Conservation (phyloP, 2,113 vertebrate genomes). For the Rhea pennata region DNA sequence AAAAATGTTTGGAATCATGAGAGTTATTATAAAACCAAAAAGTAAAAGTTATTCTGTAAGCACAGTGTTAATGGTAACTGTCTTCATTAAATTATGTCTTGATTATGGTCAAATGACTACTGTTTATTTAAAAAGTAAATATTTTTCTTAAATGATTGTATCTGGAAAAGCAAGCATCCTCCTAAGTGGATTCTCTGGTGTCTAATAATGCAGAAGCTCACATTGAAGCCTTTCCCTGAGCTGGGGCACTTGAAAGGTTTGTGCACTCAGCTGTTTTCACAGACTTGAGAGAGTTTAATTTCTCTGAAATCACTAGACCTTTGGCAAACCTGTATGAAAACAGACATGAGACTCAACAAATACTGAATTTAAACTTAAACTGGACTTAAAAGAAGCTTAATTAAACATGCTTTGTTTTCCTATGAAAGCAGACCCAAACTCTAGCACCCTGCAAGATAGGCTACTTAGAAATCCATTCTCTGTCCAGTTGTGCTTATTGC, state of each 20-base stretch:
- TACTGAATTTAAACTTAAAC: background rate
- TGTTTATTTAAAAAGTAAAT: background rate
- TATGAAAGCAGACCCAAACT: background rate
- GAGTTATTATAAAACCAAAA: background rate
- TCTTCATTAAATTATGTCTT: background rate
- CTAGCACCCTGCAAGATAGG: background rate
- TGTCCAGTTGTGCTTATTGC: background rate
- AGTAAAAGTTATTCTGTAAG: background rate
- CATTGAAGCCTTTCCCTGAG: background rate
- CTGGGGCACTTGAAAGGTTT: background rate
- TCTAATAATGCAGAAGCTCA: rapidly evolving
- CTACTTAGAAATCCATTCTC: too few relatives aligned
- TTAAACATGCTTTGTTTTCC: background rate
- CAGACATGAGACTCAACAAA: background rate
- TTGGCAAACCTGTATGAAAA: background rate
- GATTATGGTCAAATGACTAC: background rate
- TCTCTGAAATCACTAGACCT: background rate
- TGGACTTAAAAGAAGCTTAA: background rate
- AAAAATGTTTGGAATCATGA: background rate
- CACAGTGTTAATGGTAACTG: background rate
- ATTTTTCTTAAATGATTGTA: background rate
- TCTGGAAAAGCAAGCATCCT: background rate
- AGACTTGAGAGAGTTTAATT: background rate
- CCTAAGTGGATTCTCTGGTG: background rate
- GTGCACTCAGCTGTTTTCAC: background rate